phyloP scores from a whole-genome alignment of 2,113 vertebrate species.

The Taxidea taxus region DNA sequence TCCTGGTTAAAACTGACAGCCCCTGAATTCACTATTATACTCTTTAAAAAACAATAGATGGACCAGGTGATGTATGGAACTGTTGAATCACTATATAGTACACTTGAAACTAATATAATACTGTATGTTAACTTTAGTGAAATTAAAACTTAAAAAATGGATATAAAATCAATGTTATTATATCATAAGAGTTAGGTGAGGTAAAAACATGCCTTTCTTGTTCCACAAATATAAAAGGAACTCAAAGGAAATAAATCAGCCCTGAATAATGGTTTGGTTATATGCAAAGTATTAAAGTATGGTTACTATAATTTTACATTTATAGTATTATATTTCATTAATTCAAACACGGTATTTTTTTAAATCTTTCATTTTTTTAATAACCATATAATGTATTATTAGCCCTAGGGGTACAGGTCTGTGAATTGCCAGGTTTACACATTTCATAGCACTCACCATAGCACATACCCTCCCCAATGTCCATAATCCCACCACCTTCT shows the following conservation, averaged over 20 bases:
- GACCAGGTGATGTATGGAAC: not conserved
- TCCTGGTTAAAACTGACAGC: not conserved
- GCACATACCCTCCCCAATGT: too few species aligned
- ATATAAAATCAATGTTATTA: not conserved
- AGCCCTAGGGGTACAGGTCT: too few species aligned
- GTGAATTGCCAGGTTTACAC: too few species aligned
- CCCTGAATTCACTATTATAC: not conserved
- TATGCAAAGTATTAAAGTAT: not conserved
- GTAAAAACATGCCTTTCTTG: not conserved
- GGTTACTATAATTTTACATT: not conserved
- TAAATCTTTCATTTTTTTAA: too few species aligned
- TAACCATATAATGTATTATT: too few species aligned
- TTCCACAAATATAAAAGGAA: not conserved
- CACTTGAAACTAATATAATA: not conserved
- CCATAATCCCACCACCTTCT: too few species aligned
- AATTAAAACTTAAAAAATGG: not conserved
- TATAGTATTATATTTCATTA: not conserved
- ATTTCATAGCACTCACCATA: too few species aligned
- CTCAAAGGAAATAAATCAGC: not conserved
- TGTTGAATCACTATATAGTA: not conserved
- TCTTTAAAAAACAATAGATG: not conserved
- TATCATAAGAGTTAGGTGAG: not conserved
- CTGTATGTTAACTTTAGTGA: not conserved
- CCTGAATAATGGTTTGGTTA: not conserved
- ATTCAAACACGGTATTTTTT: not conserved